phyloP scores from a whole-genome alignment of 2,888 invertebrate genomes.

The Liopterus haemorrhoidalis region DNA sequence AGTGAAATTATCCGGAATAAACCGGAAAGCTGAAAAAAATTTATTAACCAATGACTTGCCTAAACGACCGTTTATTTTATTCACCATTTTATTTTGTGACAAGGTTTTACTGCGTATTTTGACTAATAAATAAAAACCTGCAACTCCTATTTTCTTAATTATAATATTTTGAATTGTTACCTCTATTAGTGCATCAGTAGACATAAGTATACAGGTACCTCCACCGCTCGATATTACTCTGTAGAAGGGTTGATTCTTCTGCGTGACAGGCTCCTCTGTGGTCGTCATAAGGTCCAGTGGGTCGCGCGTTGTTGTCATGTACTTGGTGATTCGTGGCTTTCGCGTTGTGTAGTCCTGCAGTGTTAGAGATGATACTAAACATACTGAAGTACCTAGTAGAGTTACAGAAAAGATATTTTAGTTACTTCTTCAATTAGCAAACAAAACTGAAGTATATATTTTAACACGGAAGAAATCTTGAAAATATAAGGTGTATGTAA shows the following conservation, averaged over 20 bases:
- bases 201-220: conserved; percentile 71
- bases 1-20: background rate
- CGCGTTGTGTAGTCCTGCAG: conserved; percentile 39
- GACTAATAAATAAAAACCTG: background rate
- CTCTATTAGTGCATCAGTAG: conserved; percentile 67
- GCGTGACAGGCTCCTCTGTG: conserved; percentile 24
- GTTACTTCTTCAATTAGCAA: no score
- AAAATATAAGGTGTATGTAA: no score
- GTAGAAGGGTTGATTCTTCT: conserved; percentile 47
- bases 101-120: no score
- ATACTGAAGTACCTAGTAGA: conserved; percentile 6
- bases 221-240: conserved; percentile 63
- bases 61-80: no score
- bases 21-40: background rate
- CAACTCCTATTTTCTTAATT: background rate
- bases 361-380: conserved; percentile 34
- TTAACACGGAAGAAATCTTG: no score
- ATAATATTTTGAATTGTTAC: conserved; percentile 29
- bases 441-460: no score
- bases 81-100: no score
- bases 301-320: conserved; percentile 50
- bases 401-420: no score
- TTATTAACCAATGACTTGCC: no score
- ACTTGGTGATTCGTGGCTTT: conserved; percentile 61
- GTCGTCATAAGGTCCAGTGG: conserved; percentile 26